A percentile compares a stretch with the other conserved stretches of the same genome.
Evolutionary conservation across 2,797 vertebrate species (phyloP).

Genomic region (Falco columbarius): DNA sequence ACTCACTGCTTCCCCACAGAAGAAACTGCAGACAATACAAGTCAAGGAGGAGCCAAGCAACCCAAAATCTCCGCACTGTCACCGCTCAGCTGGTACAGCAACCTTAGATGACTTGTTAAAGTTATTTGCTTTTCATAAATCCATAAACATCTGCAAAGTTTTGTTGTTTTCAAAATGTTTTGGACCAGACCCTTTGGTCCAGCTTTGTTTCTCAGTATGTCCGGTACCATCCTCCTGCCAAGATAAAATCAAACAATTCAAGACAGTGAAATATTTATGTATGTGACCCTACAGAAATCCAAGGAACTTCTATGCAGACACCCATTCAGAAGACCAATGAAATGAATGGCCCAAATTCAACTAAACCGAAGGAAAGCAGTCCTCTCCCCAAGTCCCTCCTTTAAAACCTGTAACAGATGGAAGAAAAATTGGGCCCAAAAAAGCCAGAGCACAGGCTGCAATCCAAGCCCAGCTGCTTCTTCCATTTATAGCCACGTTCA

Average conservation of each 20-base stretch:
- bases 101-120: background rate
- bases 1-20: background rate
- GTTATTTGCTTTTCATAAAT: background rate
- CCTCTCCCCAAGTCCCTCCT: background rate
- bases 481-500: constrained; percentile 70
- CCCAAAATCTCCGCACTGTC: background rate
- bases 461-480: constrained; percentile 61
- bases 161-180: background rate
- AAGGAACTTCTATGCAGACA: background rate
- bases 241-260: background rate
- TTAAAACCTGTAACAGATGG: constrained; percentile 22
- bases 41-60: background rate
- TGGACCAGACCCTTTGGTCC: background rate
- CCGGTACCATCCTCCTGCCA: background rate
- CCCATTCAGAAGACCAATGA: background rate
- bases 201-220: background rate
- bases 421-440: background rate
- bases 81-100: background rate
- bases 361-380: background rate
- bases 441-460: constrained; percentile 54
- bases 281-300: background rate
- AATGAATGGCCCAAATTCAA: background rate
- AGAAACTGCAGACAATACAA: background rate
- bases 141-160: background rate
- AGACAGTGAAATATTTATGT: background rate